Evolutionary conservation across 2,113 vertebrate genomes (phyloP).

Genomic region (Bos javanicus): DNA sequence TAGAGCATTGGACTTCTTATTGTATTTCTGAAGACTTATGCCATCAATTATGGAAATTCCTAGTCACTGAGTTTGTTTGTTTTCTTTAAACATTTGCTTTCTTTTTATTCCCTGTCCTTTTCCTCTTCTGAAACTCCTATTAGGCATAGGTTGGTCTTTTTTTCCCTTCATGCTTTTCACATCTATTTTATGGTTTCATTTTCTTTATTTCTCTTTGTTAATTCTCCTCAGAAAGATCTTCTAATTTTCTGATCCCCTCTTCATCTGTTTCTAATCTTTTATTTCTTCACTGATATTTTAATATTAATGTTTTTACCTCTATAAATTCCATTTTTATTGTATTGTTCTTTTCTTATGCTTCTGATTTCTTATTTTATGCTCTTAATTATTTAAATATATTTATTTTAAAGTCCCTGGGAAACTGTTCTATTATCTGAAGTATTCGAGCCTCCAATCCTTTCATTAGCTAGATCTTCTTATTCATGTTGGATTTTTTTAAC

Average conservation of each 20-base stretch:
- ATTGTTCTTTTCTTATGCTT: neutral
- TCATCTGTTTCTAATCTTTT: neutral
- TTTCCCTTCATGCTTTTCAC: neutral
- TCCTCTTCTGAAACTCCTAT: neutral
- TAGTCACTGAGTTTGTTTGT: neutral
- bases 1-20: neutral
- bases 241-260: neutral
- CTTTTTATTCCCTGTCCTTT: neutral
- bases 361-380: neutral
- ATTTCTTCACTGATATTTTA: slow-evolving; percentile 19
- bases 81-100: neutral
- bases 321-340: neutral
- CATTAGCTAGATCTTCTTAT: neutral
- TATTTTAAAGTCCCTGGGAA: neutral
- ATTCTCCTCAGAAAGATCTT: neutral
- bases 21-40: neutral
- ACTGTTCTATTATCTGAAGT: neutral
- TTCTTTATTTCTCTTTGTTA: neutral
- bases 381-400: neutral
- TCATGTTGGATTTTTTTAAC: neutral
- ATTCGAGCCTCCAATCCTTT: neutral
- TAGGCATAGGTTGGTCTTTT: neutral
- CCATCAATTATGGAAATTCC: neutral
- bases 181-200: neutral
- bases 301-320: neutral